Percentiles rank a stretch among this genome's conserved stretches.
phyloP scores from a whole-genome alignment of 2,888 invertebrate species.

The Agrotis puta region DNA sequence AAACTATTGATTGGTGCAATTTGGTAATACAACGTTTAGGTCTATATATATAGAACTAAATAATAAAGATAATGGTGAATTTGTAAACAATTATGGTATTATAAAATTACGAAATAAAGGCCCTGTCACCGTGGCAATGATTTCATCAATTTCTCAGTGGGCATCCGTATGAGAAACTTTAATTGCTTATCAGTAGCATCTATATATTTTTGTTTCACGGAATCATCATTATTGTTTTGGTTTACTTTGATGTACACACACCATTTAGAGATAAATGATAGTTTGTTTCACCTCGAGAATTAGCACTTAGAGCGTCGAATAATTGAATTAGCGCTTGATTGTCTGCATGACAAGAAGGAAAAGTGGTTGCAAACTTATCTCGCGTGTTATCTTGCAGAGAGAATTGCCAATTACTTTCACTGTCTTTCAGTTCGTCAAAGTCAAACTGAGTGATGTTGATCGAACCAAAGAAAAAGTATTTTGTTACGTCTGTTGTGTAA shows the following conservation, averaged over 20 bases:
- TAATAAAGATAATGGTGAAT: not conserved
- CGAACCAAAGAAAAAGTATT: slow-evolving; percentile 67
- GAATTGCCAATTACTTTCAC: slow-evolving; percentile 83
- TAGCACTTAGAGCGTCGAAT: slow-evolving; percentile 73
- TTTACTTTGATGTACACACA: slow-evolving; percentile 54
- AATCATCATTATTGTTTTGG: slow-evolving; percentile 56
- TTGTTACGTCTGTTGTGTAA: slow-evolving; percentile 50
- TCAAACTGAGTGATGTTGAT: slow-evolving; percentile 64
- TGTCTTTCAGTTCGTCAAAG: slow-evolving; percentile 77
- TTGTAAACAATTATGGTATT: slow-evolving; percentile 27
- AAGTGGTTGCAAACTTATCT: slow-evolving; percentile 79
- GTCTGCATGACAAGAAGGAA: slow-evolving; percentile 79
- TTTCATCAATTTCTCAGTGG: slow-evolving; percentile 16
- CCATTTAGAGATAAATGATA: slow-evolving; percentile 51
- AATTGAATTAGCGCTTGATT: slow-evolving; percentile 82
- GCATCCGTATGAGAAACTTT: slow-evolving; percentile 39
- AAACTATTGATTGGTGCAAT: not conserved
- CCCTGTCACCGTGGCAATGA: slow-evolving; percentile 49
- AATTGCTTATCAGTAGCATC: slow-evolving; percentile 51
- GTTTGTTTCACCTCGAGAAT: slow-evolving; percentile 72
- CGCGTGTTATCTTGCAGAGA: slow-evolving; percentile 76
- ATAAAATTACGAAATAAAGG: slow-evolving; percentile 36
- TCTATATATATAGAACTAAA: not conserved
- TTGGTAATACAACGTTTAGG: not conserved
- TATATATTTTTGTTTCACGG: slow-evolving; percentile 11